Percentiles rank a stretch among this genome's conserved stretches.
These are phyloP conservation scores for Notoglanidium macrostoma DNA, from an alignment of 2,797 vertebrate species.

Conservation along the genomic window DNA sequence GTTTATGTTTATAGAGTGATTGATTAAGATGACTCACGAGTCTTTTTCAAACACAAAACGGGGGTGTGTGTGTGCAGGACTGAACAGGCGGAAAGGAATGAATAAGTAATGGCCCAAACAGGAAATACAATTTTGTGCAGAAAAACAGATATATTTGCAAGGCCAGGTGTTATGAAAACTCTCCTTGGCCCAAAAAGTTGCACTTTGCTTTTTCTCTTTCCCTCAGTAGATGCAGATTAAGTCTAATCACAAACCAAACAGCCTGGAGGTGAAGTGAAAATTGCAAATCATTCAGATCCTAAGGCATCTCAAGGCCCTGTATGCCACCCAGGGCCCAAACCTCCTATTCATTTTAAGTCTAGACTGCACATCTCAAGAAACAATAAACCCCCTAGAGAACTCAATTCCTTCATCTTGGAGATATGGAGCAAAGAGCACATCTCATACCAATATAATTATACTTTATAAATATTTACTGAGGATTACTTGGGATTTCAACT, in stretches of 20 bases:
- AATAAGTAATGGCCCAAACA: neutral
- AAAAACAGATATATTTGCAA: constrained; percentile 1
- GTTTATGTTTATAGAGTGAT: constrained; percentile 41
- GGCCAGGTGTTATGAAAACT: neutral
- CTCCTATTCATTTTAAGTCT: constrained; percentile 6
- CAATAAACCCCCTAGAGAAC: neutral
- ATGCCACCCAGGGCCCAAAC: neutral
- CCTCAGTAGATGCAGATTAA: constrained; percentile 3
- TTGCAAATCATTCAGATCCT: neutral
- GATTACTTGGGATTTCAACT: neutral
- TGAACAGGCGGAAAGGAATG: neutral
- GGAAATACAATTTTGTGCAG: constrained; percentile 2
- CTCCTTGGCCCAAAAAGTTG: constrained; percentile 1
- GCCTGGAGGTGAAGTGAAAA: constrained; percentile 8
- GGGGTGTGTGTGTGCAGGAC: neutral
- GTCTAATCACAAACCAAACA: constrained; percentile 18
- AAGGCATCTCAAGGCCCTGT: neutral
- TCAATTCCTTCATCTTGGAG: neutral
- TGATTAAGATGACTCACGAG: constrained; percentile 43
- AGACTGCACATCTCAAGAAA: constrained; percentile 6
- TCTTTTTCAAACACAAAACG: constrained; percentile 12
- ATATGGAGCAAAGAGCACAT: neutral
- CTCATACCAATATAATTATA: constrained; percentile 8
- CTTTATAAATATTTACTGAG: constrained; percentile 11
- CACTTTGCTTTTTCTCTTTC: neutral